These are phyloP conservation scores for Echinarachnius parma DNA, from an alignment of 53 echinoderm and acorn worm genomes.

Conservation along the genomic window DNA sequence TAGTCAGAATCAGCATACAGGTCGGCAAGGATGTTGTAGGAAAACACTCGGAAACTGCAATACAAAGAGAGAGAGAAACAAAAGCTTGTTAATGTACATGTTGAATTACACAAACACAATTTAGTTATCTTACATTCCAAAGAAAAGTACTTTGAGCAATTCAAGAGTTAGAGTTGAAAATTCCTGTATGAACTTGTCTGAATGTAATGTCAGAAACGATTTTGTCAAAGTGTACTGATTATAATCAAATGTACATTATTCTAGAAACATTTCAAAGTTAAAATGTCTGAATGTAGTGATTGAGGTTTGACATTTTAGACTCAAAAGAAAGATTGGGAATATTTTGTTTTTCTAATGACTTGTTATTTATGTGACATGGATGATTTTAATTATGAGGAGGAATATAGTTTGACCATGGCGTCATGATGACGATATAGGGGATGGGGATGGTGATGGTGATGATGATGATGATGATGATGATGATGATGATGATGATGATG, in stretches of 20 bases:
- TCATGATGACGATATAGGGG: neutral
- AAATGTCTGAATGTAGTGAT: no score
- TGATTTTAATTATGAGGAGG: no score
- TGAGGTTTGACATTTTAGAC: no score
- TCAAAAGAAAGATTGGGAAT: no score
- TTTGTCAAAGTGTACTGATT: no score
- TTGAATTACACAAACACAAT: neutral
- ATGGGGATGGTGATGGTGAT: neutral
- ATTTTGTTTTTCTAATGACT: no score
- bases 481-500: neutral
- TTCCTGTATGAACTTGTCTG: neutral
- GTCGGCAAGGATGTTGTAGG: constrained; percentile 93
- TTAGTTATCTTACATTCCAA: neutral
- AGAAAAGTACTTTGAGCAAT: neutral
- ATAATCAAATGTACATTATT: no score
- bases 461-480: neutral
- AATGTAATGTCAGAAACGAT: no score
- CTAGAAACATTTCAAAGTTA: no score
- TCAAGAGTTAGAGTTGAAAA: neutral
- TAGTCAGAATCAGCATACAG: constrained; percentile 84
- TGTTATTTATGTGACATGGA: no score
- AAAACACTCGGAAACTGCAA: constrained; percentile 81
- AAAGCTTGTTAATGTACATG: no score
- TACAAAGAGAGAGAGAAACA: neutral
- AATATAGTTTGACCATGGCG: no score